Evolutionary conservation across 2,888 invertebrate genomes (phyloP).

Genomic region (Yponomeuta sedellus): DNA sequence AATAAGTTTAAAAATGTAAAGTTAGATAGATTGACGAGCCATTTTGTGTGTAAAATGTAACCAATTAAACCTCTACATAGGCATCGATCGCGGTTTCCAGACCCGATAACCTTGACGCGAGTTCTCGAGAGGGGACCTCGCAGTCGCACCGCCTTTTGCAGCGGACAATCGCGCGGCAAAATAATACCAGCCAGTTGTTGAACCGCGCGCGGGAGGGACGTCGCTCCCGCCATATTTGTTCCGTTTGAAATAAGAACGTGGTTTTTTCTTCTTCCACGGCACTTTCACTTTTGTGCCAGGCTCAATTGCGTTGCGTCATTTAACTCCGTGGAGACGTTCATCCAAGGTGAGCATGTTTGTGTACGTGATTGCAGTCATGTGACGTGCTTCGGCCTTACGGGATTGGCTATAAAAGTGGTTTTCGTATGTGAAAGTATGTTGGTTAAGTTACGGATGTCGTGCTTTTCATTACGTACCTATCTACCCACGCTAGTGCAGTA

Average conservation of each 20-base stretch:
- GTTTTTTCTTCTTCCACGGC: neutral
- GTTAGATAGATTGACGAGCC: too few species aligned
- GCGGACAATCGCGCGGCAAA: neutral
- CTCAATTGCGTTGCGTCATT: conserved; percentile 10
- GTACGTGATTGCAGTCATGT: conserved; percentile 10
- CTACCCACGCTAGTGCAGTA: too few species aligned
- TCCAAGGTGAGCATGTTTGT: conserved; percentile 17
- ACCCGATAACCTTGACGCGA: conserved; percentile 2
- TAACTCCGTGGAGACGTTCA: neutral
- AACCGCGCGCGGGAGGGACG: neutral
- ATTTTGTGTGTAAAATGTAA: too few species aligned
- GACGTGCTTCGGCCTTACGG: neutral
- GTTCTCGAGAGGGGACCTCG: conserved; percentile 6
- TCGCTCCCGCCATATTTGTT: neutral
- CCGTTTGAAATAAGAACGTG: conserved; percentile 6
- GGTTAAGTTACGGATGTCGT: neutral
- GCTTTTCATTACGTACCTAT: neutral
- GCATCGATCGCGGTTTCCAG: neutral
- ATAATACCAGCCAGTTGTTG: conserved; percentile 1
- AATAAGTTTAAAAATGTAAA: too few species aligned
- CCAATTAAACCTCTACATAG: neutral
- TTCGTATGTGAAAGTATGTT: neutral
- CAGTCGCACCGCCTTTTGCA: neutral
- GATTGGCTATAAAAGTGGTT: neutral
- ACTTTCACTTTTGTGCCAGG: conserved; percentile 10